A percentile compares a stretch with the other conserved stretches of the same genome.
These are phyloP conservation scores for Lutraria lutraria DNA, from an alignment of 2,888 invertebrate species.

Conservation along the genomic window DNA sequence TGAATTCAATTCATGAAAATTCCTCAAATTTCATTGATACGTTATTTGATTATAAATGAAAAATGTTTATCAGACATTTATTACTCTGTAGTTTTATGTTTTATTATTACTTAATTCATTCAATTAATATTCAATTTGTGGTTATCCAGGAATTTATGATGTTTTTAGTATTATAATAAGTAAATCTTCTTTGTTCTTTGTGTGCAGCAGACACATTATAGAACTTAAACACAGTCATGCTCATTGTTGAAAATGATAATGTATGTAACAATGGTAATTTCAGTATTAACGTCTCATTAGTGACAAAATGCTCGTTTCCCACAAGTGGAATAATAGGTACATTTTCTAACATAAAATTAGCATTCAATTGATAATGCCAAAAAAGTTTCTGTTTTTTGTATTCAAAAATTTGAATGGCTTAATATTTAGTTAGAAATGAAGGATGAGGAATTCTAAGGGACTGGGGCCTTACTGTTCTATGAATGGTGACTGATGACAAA, in stretches of 20 bases:
- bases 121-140: background rate
- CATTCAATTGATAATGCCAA: background rate
- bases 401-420: background rate
- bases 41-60: background rate
- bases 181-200: background rate
- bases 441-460: too few species aligned
- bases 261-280: too few species aligned
- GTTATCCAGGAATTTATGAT: background rate
- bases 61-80: background rate
- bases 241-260: too few species aligned
- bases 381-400: background rate
- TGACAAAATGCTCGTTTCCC: too few species aligned
- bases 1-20: constrained; percentile 39
- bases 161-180: background rate
- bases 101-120: background rate
- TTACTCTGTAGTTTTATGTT: background rate
- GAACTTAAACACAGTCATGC: too few species aligned
- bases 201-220: too few species aligned
- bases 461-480: too few species aligned
- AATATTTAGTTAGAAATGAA: too few species aligned
- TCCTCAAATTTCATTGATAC: constrained; percentile 33
- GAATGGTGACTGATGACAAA: background rate
- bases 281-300: too few species aligned
- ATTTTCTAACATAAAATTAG: too few species aligned
- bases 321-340: too few species aligned